A percentile compares a stretch with the other conserved stretches of the same genome.
Conservation (phyloP, 1,140 invertebrate genomes). For the Melitaea cinxia region DNA sequence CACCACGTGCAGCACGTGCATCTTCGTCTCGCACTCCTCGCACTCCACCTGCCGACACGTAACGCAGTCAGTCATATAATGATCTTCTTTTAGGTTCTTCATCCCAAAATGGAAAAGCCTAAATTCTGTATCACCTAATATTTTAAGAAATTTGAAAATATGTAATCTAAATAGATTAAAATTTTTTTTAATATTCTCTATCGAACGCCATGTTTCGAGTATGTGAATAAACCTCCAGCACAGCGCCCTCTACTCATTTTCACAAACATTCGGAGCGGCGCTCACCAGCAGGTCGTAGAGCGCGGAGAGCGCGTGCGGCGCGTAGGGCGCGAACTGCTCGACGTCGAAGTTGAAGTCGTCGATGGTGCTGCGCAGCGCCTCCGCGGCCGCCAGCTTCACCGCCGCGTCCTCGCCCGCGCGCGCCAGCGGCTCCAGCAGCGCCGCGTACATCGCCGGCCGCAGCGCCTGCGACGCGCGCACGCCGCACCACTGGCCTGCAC, state of each 20-base stretch:
- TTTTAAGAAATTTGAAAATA: too few species aligned
- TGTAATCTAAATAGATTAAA: too few species aligned
- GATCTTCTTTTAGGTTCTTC: too few species aligned
- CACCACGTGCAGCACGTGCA: conserved; percentile 94
- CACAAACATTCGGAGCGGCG: too few species aligned
- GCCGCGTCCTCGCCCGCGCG: conserved; percentile 87
- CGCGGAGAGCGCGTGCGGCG: conserved; percentile 88
- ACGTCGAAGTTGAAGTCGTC: conserved; percentile 96
- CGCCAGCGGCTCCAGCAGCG: conserved; percentile 87
- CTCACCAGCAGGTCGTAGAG: conserved; percentile 89
- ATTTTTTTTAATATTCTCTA: too few species aligned
- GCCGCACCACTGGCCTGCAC: conserved; percentile 89
- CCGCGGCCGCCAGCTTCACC: conserved; percentile 90
- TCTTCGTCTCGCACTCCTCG: conserved; percentile 96
- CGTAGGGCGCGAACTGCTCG: conserved; percentile 92
- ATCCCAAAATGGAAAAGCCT: too few species aligned
- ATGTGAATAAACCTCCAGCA: too few species aligned
- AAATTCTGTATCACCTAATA: too few species aligned
- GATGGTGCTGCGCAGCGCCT: conserved; percentile 90
- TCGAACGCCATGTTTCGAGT: too few species aligned
- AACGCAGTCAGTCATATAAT: too few species aligned
- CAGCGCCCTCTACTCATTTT: too few species aligned
- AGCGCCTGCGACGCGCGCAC: conserved; percentile 92
- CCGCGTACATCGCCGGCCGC: conserved; percentile 90
- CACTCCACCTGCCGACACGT: conserved; percentile 85